Base-by-base conservation (phyloP, 2,797 vertebrate species). In the Tarsius wallacei region DNA sequence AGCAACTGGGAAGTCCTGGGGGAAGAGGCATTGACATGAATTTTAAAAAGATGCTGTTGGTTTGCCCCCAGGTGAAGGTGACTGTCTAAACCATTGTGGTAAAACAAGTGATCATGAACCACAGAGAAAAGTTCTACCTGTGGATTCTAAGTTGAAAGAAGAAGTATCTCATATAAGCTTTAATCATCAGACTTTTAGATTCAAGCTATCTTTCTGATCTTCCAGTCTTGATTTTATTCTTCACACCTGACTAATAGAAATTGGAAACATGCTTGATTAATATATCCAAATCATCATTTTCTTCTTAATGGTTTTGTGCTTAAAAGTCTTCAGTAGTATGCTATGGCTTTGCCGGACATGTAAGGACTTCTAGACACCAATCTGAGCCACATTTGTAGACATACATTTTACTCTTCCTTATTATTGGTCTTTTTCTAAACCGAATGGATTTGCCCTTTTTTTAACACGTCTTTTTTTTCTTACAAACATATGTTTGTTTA, bases 21-120 rank as follows among this genome's bases (percentile, higher is more conserved):
- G 28, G 28, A 33, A 66, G 13, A 49, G 53, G 21, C 63, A 28
- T 4, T 42, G 26, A 12, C 21, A 33, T 12, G 13, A 17, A 1
- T 1, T 42, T 21, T 15, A 55, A 53, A 42, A 68, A 28, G 1
- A 11, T 10, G 1, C 9, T 36, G 4, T 53, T 51, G 1, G 2
- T 42, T 55, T 21, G 0, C 12, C 71, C 53, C 17, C 31, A 77
- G 21, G 42, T 33, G 10, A 68, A 36, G 9, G 5, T 2, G 3
- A 2, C 4, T 14, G 19, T 15, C 19, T 7, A 8, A 78, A 33
- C 68, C 31, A 49, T 1, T 71, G 22, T 16, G 17, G 12, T 83
- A 12, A 28, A 53, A 49, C 1, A 49, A 77, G 26, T 68, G 61
- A 59, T 26, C 3, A 2, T 36, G 13, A 76, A 26, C 4, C 3